Base-by-base conservation (phyloP, 2,888 invertebrate species). In the Girardia tigrina region DNA sequence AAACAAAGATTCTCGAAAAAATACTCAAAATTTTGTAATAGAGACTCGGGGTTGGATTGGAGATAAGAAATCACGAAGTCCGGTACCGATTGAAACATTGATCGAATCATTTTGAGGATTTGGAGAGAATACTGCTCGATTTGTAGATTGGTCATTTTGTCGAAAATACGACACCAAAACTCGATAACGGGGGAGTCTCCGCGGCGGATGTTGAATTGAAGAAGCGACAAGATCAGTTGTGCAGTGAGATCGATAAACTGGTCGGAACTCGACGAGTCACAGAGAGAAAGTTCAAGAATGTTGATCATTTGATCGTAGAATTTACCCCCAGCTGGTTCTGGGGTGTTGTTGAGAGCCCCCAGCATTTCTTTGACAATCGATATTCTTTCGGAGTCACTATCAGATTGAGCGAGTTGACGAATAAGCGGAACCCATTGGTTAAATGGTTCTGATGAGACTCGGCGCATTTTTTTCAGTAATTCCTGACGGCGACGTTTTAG, bases 231-330 rank as follows among this genome's bases (percentile, higher is more conserved):
- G 20, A 56, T 56, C 23, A 56, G n/a, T n/a, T 56, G 56, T 4
- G 20, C n/a, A 12, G 56, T 12, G n/a, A 56, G 2, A n/a, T 12
- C 2, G 23, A 56, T 56, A 23, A 56, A 56, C 4, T 56, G 20
- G n/a, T 56, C 56, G n/a, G 56, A 56, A 12, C 8, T 12, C 23
- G 56, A 4, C 6, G 56, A 56, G 23, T 56, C 56, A n/a, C 56
- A 56, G 4, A 56, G n/a, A 23, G 20, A 56, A 6, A 56, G 23
- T 16, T 56, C 56, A 6, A 56, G 23, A 56, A 56, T 56, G n/a
- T 56, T 56, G n/a, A 56, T 56, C 56, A 56, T 56, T 56, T 56
- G 56, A 56, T 56, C 56, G 4, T n/a, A 56, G 56, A 56, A 56
- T 56, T 56, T 56, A 56, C 23, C 23, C 56, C 23, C 20, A 2